Conservation (phyloP, 2,888 invertebrate genomes). For the Drosophila hamatofila region DNA sequence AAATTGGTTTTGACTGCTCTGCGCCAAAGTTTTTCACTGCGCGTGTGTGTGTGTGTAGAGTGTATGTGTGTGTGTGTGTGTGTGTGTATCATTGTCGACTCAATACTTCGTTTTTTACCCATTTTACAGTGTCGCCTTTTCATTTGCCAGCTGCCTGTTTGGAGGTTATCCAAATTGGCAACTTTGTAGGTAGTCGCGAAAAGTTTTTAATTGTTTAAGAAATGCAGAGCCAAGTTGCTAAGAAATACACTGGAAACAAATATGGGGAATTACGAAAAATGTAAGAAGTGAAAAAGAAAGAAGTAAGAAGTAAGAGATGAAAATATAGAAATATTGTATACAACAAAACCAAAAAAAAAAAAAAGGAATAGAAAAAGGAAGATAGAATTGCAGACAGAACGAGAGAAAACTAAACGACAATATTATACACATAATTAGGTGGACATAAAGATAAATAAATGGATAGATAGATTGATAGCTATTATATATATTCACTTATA, state of each 20-base stretch:
- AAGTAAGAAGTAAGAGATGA: too few relatives aligned
- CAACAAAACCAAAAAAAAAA: too few relatives aligned
- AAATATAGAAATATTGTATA: background rate
- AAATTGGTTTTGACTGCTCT: slow-evolving; percentile 83
- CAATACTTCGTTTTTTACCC: slow-evolving; percentile 40
- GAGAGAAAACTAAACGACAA: too few relatives aligned
- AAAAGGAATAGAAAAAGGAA: too few relatives aligned
- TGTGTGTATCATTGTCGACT: slow-evolving; percentile 49
- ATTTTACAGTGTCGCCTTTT: slow-evolving; percentile 50
- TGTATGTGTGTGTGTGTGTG: slow-evolving; percentile 10
- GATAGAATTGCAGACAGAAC: too few relatives aligned
- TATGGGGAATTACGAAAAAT: background rate
- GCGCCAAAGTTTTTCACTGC: slow-evolving; percentile 76
- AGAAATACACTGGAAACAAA: slow-evolving; percentile 33
- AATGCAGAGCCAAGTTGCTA: slow-evolving; percentile 47
- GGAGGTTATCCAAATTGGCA: slow-evolving; percentile 79
- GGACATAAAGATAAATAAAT: too few relatives aligned
- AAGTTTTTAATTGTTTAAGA: slow-evolving; percentile 78
- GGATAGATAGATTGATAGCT: too few relatives aligned
- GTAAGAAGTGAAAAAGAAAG: background rate
- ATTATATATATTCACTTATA: too few relatives aligned
- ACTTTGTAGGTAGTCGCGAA: slow-evolving; percentile 75
- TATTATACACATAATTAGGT: too few relatives aligned
- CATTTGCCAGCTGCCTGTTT: slow-evolving; percentile 49
- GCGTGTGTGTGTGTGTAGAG: slow-evolving; percentile 10